These are phyloP conservation scores for Drosophila sturtevanti DNA, from an alignment of 1,140 invertebrate genomes.

Conservation along the genomic window DNA sequence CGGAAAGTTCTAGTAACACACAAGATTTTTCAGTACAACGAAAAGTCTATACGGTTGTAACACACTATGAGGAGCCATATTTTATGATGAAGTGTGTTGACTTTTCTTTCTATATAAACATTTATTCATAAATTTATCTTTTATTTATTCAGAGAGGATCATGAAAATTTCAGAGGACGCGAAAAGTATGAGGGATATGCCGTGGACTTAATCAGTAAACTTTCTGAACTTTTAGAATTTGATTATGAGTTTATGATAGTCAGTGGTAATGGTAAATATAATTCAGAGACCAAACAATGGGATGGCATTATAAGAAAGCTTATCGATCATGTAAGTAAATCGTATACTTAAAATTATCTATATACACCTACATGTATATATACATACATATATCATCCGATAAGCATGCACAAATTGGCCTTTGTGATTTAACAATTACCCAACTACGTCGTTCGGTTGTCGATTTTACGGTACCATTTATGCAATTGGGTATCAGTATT, in stretches of 20 bases:
- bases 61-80: conserved; percentile 72
- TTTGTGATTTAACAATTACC: conserved; percentile 95
- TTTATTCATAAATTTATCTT: background rate
- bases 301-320: conserved; percentile 92
- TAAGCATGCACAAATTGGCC: conserved; percentile 93
- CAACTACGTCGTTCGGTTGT: conserved; percentile 91
- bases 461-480: conserved; percentile 96
- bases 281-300: conserved; percentile 89
- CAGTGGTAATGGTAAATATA: conserved; percentile 87
- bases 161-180: conserved; percentile 80
- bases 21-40: conserved; percentile 69
- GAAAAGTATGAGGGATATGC: conserved; percentile 89
- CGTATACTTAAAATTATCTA: background rate
- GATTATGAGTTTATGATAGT: conserved; percentile 89
- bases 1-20: conserved; percentile 27
- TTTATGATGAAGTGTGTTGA: conserved; percentile 74
- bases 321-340: conserved; percentile 87
- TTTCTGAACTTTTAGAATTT: conserved; percentile 88
- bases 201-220: conserved; percentile 89
- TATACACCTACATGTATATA: background rate
- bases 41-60: conserved; percentile 66
- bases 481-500: conserved; percentile 94
- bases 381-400: background rate
- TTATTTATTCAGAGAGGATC: conserved; percentile 44
- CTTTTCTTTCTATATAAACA: background rate